These are phyloP conservation scores for Notarius lentiginosus DNA, from an alignment of 2,113 vertebrate species.

Conservation along the genomic window DNA sequence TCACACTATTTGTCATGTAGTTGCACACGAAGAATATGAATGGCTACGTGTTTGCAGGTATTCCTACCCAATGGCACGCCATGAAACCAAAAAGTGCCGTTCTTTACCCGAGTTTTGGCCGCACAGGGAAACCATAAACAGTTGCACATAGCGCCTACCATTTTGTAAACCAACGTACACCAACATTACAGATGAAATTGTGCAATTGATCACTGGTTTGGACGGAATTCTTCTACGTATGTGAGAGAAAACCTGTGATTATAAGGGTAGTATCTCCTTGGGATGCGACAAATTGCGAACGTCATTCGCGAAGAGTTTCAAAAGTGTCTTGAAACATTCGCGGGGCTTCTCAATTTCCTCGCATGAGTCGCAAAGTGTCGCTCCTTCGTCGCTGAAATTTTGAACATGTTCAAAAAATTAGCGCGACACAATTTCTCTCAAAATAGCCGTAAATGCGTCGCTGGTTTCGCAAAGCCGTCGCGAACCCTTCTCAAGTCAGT, in stretches of 20 bases:
- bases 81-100: neutral
- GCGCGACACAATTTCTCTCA: no score
- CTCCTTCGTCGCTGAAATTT: no score
- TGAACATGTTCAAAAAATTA: no score
- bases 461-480: no score
- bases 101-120: neutral
- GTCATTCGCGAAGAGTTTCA: no score
- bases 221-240: neutral
- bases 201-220: neutral
- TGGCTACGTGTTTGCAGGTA: neutral
- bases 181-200: neutral
- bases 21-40: neutral
- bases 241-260: neutral
- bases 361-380: no score
- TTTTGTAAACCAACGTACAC: neutral
- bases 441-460: neutral
- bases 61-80: neutral
- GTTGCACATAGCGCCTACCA: neutral
- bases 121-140: neutral
- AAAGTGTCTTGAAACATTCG: no score
- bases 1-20: no score
- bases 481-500: no score
- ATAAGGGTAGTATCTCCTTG: neutral
- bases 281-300: no score
- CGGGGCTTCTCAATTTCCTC: no score